These are phyloP conservation scores for Mycteria americana DNA, from an alignment of 2,797 vertebrate species.

Conservation along the genomic window DNA sequence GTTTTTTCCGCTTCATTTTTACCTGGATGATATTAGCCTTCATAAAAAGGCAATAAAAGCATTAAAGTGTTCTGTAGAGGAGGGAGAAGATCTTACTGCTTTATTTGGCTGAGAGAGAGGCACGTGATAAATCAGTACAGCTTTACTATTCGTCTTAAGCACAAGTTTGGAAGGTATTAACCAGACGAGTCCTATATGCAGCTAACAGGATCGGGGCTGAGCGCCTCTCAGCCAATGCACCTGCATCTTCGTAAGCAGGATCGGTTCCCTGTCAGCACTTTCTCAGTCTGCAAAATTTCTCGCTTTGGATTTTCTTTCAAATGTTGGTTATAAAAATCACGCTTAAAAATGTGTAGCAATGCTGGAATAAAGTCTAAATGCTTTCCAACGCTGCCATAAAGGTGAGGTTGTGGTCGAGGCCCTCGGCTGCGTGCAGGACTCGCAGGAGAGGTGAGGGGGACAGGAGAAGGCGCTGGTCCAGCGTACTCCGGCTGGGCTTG, in stretches of 20 bases:
- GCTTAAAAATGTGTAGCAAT: rapidly evolving
- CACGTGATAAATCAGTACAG: neutral
- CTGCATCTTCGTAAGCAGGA: neutral
- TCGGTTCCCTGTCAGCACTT: neutral
- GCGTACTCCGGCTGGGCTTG: rapidly evolving
- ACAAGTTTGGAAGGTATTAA: neutral
- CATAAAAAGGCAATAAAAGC: neutral
- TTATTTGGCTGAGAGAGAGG: neutral
- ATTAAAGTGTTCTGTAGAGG: neutral
- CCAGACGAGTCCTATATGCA: rapidly evolving
- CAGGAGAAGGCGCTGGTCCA: neutral
- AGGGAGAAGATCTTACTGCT: neutral
- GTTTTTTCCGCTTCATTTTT: neutral
- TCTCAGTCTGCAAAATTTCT: neutral
- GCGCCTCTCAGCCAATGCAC: rapidly evolving
- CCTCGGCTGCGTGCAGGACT: neutral
- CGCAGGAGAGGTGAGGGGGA: neutral
- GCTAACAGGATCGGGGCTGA: rapidly evolving
- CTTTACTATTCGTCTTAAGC: neutral
- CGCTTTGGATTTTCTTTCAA: neutral
- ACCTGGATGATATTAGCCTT: neutral
- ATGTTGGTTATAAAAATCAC: neutral
- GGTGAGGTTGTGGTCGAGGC: neutral
- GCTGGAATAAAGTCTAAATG: neutral
- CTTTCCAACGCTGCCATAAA: neutral